Percentiles rank a stretch among this genome's conserved stretches.
These are phyloP conservation scores for Ahaetulla prasina DNA, from an alignment of 2,113 vertebrate genomes.

Conservation along the genomic window DNA sequence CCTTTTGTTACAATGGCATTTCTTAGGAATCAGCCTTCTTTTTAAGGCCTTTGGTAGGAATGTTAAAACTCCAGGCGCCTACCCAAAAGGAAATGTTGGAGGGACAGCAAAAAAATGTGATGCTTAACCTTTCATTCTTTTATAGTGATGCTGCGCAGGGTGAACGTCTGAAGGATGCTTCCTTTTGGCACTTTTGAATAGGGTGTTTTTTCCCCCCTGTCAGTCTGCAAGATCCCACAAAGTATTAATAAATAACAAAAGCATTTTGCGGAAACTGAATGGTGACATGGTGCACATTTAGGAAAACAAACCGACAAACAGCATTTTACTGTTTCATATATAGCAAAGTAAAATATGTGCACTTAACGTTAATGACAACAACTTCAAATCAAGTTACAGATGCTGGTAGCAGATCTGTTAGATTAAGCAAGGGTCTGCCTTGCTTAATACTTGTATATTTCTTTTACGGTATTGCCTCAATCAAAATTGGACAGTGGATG, in stretches of 20 bases:
- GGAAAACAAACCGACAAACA: slow-evolving; percentile 21
- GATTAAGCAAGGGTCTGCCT: background rate
- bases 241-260: slow-evolving; percentile 37
- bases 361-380: background rate
- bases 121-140: slow-evolving; percentile 11
- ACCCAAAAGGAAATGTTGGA: background rate
- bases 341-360: accelerated
- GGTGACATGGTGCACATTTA: background rate
- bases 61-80: background rate
- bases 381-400: background rate
- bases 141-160: background rate
- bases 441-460: background rate
- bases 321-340: background rate
- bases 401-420: background rate
- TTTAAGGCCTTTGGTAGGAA: background rate
- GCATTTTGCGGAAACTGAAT: background rate
- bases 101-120: background rate
- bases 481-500: background rate
- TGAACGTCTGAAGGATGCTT: slow-evolving; percentile 11
- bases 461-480: background rate
- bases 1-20: accelerated
- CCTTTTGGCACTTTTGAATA: background rate
- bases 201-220: accelerated
- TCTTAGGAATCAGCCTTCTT: background rate
- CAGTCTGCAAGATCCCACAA: accelerated